Evolutionary conservation across 2,888 invertebrate genomes (phyloP).

Genomic region (Macroteleia sp.): DNA sequence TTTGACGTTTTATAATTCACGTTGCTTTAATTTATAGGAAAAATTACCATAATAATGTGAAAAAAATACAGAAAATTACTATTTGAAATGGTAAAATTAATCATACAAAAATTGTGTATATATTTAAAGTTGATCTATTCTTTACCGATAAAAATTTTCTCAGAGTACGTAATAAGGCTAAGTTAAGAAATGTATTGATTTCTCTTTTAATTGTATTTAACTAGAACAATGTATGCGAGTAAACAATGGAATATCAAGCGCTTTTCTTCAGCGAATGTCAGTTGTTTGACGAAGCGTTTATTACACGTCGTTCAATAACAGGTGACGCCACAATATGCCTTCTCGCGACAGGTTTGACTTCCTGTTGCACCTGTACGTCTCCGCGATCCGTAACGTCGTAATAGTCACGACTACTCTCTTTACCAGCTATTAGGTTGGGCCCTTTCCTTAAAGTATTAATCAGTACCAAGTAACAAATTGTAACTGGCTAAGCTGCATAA

Average conservation of each 20-base stretch:
- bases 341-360: slow-evolving; percentile 68
- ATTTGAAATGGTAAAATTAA: no score
- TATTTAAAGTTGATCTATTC: no score
- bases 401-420: slow-evolving; percentile 51
- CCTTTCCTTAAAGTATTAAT: slow-evolving; percentile 11
- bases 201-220: background rate
- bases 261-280: slow-evolving; percentile 20
- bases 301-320: slow-evolving; percentile 39
- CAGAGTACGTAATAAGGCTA: no score
- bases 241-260: slow-evolving; percentile 31
- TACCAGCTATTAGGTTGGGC: slow-evolving; percentile 39
- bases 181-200: slow-evolving; percentile 1
- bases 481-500: no score
- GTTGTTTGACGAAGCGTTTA: slow-evolving; percentile 25
- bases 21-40: no score
- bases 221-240: background rate
- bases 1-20: no score
- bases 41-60: no score
- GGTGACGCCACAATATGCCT: slow-evolving; percentile 27
- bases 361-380: slow-evolving; percentile 78
- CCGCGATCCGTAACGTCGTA: slow-evolving; percentile 70
- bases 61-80: no score
- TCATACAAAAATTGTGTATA: no score
- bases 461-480: background rate
- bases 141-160: no score